Base-by-base conservation (phyloP, 2,113 vertebrate species). In the Rhizomys pruinosus region DNA sequence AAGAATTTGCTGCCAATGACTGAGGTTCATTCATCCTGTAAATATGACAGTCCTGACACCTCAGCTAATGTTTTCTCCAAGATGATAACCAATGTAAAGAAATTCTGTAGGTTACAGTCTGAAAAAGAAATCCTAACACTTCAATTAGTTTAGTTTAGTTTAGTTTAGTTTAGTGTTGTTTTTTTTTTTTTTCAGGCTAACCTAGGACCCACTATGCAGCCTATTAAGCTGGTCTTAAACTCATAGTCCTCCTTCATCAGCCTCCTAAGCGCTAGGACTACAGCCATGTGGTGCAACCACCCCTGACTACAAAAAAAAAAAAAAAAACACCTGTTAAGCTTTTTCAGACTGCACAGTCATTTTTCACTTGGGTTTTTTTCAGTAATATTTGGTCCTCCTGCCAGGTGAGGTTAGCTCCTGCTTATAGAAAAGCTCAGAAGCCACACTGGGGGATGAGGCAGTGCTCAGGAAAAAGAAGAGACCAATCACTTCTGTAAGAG, bases 41-140 rank as follows among this genome's bases (percentile, higher is more conserved):
- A 96, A 93, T 76, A 96, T 27, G 81, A 85, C 19, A 89, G 79
- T 74, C 93, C 89, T 96, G 89, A 96, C 86, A 94, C 68, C 37
- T 80, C 23, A 34, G 86, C 57, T 10, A 80, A 73, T 84, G 84
- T 87, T 95, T 92, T 55, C 78, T 92, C 90, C 86, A 89, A 85
- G 88, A 92, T 20, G 74, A 92, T 44, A 94, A 91, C 86, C 79
- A 93, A 59, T 78, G 32, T 81, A 73, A 92, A 90, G 59, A 96
- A 95, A 96, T 90, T 76, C 72, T 89, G 17, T 37, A 81, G 57
- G 63, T n/a, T 47, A 55, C 57, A 76, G 81, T 84, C 84, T 89
- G 39, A 44, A 74, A 11, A 9, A 3, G 44, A 91, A 34, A 27
- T 0, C 23, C 69, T 80, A 69, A 82, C 57, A 85, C 57, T 52